phyloP scores from a whole-genome alignment of 1,140 invertebrate species.

The Mesaphorura yosii region DNA sequence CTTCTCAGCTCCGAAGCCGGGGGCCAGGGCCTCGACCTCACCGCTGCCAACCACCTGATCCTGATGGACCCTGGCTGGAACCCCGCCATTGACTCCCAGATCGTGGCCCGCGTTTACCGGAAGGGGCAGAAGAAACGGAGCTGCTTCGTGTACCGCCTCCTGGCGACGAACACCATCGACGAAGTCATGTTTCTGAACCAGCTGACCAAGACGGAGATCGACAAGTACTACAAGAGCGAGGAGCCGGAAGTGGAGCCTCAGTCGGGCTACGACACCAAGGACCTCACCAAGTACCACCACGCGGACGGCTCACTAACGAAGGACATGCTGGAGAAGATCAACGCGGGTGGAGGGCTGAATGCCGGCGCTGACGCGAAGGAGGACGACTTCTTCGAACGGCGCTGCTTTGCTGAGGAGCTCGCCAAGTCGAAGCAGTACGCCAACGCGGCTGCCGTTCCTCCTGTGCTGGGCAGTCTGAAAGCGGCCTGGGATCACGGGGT shows the following conservation, averaged over 20 bases:
- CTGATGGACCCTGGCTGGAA: conserved; percentile 61
- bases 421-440: neutral
- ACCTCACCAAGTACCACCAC: neutral
- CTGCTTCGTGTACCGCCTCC: conserved; percentile 50
- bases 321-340: neutral
- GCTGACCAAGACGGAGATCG: neutral
- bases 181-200: conserved; percentile 1
- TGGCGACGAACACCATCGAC: conserved; percentile 31
- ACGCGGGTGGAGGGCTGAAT: neutral
- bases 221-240: neutral
- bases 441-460: neutral
- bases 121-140: conserved; percentile 53
- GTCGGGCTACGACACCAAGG: neutral
- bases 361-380: neutral
- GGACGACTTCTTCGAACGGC: neutral
- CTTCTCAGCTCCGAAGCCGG: conserved; percentile 58
- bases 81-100: conserved; percentile 56
- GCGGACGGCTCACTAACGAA: neutral
- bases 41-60: conserved; percentile 54
- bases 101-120: conserved; percentile 57
- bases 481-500: neutral
- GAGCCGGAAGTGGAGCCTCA: neutral
- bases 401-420: neutral
- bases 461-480: neutral
- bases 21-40: conserved; percentile 59